Conservation (phyloP, 2,113 vertebrate genomes). For the Archocentrus centrarchus region DNA sequence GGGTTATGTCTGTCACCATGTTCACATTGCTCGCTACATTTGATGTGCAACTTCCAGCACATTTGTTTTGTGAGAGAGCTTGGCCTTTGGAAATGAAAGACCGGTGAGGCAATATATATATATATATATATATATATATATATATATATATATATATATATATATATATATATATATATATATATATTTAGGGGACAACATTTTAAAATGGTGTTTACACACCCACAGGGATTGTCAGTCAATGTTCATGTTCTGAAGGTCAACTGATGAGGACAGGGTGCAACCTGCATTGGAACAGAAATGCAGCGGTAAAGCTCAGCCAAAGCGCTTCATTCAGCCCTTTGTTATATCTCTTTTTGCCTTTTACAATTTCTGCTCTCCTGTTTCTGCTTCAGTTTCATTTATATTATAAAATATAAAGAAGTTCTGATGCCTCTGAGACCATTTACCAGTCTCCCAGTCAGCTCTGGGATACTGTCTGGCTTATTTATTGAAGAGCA, state of each 20-base stretch:
- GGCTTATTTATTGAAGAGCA: slow-evolving; percentile 12
- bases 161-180: too few relatives aligned
- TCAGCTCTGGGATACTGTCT: slow-evolving; percentile 28
- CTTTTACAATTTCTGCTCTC: background rate
- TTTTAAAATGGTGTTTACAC: slow-evolving; percentile 21
- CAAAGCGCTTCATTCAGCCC: background rate
- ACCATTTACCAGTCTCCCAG: slow-evolving; percentile 19
- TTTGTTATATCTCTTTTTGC: background rate
- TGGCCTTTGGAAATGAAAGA: slow-evolving; percentile 16
- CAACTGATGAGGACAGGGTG: background rate
- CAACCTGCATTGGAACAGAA: background rate
- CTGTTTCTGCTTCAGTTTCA: background rate
- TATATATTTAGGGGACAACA: background rate
- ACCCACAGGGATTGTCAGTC: slow-evolving; percentile 14
- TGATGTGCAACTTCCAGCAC: background rate
- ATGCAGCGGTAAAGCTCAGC: slow-evolving; percentile 23
- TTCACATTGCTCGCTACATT: background rate
- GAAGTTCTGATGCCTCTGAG: slow-evolving; percentile 27
- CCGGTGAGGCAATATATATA: background rate
- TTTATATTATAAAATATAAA: slow-evolving; percentile 46
- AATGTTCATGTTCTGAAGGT: slow-evolving; percentile 4
- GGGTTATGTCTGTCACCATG: background rate
- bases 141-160: too few relatives aligned
- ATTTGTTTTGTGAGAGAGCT: slow-evolving; percentile 15
- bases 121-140: too few relatives aligned